A percentile compares a stretch with the other conserved stretches of the same genome.
These are phyloP conservation scores for Autographa pulchrina DNA, from an alignment of 2,888 invertebrate species.

Conservation along the genomic window DNA sequence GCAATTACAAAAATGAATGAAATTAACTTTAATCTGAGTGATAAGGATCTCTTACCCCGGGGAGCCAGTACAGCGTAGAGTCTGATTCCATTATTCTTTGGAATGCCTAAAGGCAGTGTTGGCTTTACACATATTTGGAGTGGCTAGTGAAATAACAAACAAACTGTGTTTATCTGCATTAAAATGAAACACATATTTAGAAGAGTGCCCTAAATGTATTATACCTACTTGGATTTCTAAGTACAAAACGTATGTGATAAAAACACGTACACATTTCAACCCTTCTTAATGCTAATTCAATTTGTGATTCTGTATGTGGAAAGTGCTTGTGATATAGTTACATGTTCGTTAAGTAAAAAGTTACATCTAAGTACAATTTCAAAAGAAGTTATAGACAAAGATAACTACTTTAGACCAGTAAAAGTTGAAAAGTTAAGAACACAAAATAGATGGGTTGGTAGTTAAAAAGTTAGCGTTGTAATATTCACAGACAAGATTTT, in stretches of 20 bases:
- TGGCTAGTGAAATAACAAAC: neutral
- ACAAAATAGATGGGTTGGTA: constrained; percentile 37
- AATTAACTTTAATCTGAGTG: constrained; percentile 43
- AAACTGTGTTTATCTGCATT: neutral
- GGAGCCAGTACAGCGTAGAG: constrained; percentile 14
- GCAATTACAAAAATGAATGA: constrained; percentile 44
- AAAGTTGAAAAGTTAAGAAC: constrained; percentile 39
- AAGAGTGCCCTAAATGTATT: neutral
- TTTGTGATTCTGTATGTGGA: neutral
- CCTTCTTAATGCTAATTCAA: neutral
- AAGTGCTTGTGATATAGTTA: constrained; percentile 1
- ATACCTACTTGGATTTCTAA: too few species aligned
- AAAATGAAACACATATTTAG: neutral
- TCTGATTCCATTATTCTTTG: constrained; percentile 39
- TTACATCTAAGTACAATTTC: neutral
- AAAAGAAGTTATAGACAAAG: constrained; percentile 49
- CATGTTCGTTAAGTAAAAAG: constrained; percentile 7
- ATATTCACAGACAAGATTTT: constrained; percentile 32
- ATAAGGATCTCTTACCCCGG: constrained; percentile 41
- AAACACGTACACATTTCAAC: neutral
- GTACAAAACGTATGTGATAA: neutral
- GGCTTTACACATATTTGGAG: constrained; percentile 13
- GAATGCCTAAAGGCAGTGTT: constrained; percentile 20
- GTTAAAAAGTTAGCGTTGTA: constrained; percentile 40
- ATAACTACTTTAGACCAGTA: constrained; percentile 47